phyloP scores from a whole-genome alignment of 2,888 invertebrate genomes.

The Erebia palarica region DNA sequence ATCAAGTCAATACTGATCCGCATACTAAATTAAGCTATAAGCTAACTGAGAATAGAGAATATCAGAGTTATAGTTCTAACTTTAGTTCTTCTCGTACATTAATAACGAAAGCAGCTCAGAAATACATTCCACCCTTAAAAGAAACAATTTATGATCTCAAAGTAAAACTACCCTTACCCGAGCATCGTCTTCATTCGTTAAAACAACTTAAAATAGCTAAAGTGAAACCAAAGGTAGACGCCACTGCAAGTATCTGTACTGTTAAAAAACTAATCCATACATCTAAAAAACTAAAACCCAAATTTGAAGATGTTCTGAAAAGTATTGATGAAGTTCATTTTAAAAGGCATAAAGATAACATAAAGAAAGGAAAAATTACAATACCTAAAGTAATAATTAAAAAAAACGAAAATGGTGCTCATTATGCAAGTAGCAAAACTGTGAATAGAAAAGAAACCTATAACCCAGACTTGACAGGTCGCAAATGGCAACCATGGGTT shows the following conservation, averaged over 20 bases:
- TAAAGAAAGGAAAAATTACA: slow-evolving; percentile 61
- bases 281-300: slow-evolving; percentile 72
- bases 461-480: slow-evolving; percentile 75
- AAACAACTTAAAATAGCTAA: slow-evolving; percentile 71
- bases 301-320: slow-evolving; percentile 79
- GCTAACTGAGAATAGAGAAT: slow-evolving; percentile 65
- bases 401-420: slow-evolving; percentile 73
- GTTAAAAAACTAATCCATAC: slow-evolving; percentile 46
- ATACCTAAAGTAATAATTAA: slow-evolving; percentile 79
- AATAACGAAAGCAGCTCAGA: slow-evolving; percentile 77
- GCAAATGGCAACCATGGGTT: slow-evolving; percentile 81
- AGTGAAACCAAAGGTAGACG: slow-evolving; percentile 58
- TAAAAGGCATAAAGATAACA: slow-evolving; percentile 69
- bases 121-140: slow-evolving; percentile 77
- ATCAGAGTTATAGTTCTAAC: slow-evolving; percentile 50
- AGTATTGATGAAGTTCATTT: slow-evolving; percentile 77
- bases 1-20: slow-evolving; percentile 51
- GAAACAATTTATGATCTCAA: slow-evolving; percentile 68
- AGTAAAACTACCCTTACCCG: slow-evolving; percentile 72
- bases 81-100: slow-evolving; percentile 59
- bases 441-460: slow-evolving; percentile 53
- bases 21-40: slow-evolving; percentile 57
- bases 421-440: slow-evolving; percentile 74
- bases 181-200: slow-evolving; percentile 68
- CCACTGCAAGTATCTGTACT: slow-evolving; percentile 46